Evolutionary conservation across 2,888 invertebrate genomes (phyloP), one percentile per base, ranked within the genome.

Genomic region (Callyntrura sp.): DNA sequence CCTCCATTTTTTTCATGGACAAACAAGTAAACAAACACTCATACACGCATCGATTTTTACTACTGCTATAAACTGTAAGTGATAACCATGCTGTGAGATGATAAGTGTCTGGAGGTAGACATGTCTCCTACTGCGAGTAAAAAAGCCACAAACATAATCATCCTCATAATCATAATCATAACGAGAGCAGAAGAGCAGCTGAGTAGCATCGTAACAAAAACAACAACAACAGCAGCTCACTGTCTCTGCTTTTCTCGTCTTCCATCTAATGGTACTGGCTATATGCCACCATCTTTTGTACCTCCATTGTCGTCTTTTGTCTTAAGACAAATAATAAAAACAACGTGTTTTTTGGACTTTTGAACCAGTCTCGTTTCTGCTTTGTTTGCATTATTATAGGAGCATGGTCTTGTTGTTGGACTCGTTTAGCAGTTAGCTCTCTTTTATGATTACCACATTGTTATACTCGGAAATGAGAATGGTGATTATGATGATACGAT

Each of bases 71-170:
- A 70, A 70, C 70, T 70, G 20, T 45, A 20, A 70, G n/a, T n/a
- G 70, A 70, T 70, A 70, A 70, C 45, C 12, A 68, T 68, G 14
- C 35, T 35, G 11, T 62, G 65, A n/a, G n/a, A n/a, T n/a, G n/a
- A n/a, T n/a, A n/a, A n/a, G n/a, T n/a, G n/a, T n/a, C n/a, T n/a
- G n/a, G n/a, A n/a, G n/a, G n/a, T n/a, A n/a, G n/a, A n/a, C 12
- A 5, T 48, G 65, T 51, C 65, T 62, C 85, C 85, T 78, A 51
- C 85, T 78, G 85, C 20, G 85, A 85, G 81, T 35, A 68, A 60
- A 79, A 78, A 79, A 87, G 81, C 79, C 86, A 87, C 86, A 87
- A 81, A 87, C 68, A 87, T 79, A 78, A 86, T 86, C 86, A 78
- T 65, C 65, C 28, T 86, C 86, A 79, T 86, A 79, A 81, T 86